These are phyloP conservation scores for Catostomus latipinnis DNA, from an alignment of 2,797 vertebrate species.

Conservation along the genomic window DNA sequence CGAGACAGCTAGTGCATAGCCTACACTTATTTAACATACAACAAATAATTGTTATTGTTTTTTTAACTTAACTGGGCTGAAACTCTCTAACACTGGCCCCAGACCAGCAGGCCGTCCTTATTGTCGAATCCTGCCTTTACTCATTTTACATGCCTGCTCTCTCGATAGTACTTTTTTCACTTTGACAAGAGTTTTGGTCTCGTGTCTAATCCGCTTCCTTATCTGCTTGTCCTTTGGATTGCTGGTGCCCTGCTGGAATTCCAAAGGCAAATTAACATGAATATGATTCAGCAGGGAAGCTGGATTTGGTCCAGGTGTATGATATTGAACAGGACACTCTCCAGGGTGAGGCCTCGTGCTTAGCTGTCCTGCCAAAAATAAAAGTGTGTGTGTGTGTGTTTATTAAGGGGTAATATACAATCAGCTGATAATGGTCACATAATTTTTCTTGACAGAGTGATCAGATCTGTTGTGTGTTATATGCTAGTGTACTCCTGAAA, in stretches of 20 bases:
- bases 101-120: too few relatives aligned
- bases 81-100: too few relatives aligned
- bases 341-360: background rate
- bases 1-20: too few relatives aligned
- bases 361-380: background rate
- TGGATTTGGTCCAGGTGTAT: constrained; percentile 32
- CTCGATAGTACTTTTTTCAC: constrained; percentile 18
- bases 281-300: constrained; percentile 20
- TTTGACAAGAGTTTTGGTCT: constrained; percentile 13
- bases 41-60: too few relatives aligned
- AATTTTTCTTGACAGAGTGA: too few relatives aligned
- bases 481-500: too few relatives aligned
- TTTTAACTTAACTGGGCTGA: too few relatives aligned
- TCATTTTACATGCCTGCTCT: background rate
- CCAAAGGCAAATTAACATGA: constrained; percentile 23
- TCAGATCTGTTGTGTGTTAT: too few relatives aligned
- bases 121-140: too few relatives aligned
- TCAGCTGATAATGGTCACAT: background rate
- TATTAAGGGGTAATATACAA: background rate
- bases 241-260: constrained; percentile 13
- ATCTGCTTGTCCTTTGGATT: constrained; percentile 20
- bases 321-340: constrained; percentile 27
- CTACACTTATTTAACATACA: too few relatives aligned
- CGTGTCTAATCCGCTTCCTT: constrained; percentile 29
- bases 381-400: background rate